A percentile compares a stretch with the other conserved stretches of the same genome.
Conservation (phyloP, 2,797 vertebrate species). For the Pseudomugil gertrudae region DNA sequence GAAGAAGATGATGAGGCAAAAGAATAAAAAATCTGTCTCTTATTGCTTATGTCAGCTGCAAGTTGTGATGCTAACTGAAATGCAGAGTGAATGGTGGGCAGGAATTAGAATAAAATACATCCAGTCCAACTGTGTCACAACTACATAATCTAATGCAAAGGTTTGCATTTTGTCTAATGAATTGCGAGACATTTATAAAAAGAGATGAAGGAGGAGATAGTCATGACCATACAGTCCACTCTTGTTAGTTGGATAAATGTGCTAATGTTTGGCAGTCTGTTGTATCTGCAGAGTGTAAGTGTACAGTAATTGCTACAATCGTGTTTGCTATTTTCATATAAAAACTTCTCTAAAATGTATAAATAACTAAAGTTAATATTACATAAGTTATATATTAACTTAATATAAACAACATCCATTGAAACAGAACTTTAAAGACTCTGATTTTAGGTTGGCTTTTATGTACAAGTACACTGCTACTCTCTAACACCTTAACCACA, state of each 20-base stretch:
- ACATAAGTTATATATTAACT: slow-evolving; percentile 73
- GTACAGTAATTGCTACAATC: slow-evolving; percentile 76
- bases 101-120: slow-evolving; percentile 38
- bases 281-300: slow-evolving; percentile 53
- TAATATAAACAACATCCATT: slow-evolving; percentile 76
- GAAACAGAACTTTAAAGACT: slow-evolving; percentile 71
- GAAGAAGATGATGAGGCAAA: slow-evolving; percentile 59
- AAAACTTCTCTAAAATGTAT: slow-evolving; percentile 72
- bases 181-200: slow-evolving; percentile 16
- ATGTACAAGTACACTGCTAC: slow-evolving; percentile 78
- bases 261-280: slow-evolving; percentile 51
- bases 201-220: slow-evolving; percentile 30
- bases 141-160: slow-evolving; percentile 27
- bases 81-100: slow-evolving; percentile 32
- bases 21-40: slow-evolving; percentile 39
- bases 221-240: slow-evolving; percentile 47
- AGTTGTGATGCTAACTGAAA: slow-evolving; percentile 50
- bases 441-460: slow-evolving; percentile 66
- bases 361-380: slow-evolving; percentile 76
- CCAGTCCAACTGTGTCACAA: slow-evolving; percentile 24
- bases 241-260: slow-evolving; percentile 45
- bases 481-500: slow-evolving; percentile 76
- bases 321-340: slow-evolving; percentile 69
- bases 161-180: slow-evolving; percentile 16
- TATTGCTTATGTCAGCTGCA: slow-evolving; percentile 72